phyloP scores from a whole-genome alignment of 2,888 invertebrate species.

The Tenthredo livida region DNA sequence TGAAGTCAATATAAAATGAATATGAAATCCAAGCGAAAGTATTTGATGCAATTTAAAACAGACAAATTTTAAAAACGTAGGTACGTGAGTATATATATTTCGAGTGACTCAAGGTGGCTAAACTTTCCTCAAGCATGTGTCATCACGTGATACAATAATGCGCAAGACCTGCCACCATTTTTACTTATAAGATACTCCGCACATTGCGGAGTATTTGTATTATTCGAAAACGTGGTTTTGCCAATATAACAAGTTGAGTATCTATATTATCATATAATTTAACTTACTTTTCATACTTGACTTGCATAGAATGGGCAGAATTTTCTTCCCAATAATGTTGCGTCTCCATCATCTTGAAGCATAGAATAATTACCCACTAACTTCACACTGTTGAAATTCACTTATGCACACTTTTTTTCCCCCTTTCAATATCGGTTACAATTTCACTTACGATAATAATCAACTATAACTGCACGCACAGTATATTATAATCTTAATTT shows the following conservation, averaged over 20 bases:
- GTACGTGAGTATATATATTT: not conserved
- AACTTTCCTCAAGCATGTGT: constrained; percentile 43
- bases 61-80: not conserved
- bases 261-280: not conserved
- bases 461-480: not conserved
- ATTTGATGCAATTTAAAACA: not conserved
- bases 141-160: constrained; percentile 42
- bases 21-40: not conserved
- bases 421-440: not conserved
- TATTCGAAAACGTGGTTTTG: not conserved
- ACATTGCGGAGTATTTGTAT: not conserved
- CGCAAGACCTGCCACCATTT: constrained; percentile 45
- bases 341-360: constrained; percentile 77
- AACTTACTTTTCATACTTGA: constrained; percentile 80
- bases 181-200: not conserved
- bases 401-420: not conserved
- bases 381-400: not conserved
- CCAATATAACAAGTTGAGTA: no score
- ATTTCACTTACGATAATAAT: not conserved
- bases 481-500: not conserved
- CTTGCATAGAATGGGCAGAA: constrained; percentile 79
- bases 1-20: not conserved
- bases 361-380: constrained; percentile 66
- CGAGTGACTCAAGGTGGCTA: not conserved
- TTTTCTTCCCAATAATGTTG: constrained; percentile 81